phyloP scores from a whole-genome alignment of 2,888 invertebrate genomes.

The Calliscelio sp. region DNA sequence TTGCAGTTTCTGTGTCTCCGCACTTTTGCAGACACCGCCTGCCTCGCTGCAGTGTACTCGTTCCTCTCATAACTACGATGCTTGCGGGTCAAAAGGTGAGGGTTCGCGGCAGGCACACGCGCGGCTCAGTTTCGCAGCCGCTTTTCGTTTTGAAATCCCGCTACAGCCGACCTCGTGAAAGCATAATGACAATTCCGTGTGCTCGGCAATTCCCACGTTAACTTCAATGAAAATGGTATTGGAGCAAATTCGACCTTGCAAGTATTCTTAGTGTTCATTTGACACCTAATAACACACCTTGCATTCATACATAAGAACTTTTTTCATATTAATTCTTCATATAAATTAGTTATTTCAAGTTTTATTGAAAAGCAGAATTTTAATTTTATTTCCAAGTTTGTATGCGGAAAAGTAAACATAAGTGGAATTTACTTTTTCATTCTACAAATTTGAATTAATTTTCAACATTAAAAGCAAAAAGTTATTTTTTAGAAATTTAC shows the following conservation, averaged over 20 bases:
- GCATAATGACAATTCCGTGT: slow-evolving; percentile 74
- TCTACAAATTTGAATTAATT: too few relatives aligned
- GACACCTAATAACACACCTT: slow-evolving; percentile 32
- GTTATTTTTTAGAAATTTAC: too few relatives aligned
- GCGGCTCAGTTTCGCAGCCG: slow-evolving; percentile 51
- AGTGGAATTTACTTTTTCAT: too few relatives aligned
- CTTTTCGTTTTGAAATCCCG: slow-evolving; percentile 62
- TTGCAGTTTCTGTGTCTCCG: slow-evolving; percentile 35
- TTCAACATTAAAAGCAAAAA: too few relatives aligned
- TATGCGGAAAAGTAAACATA: too few relatives aligned
- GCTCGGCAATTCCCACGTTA: slow-evolving; percentile 75
- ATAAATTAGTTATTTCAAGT: not conserved
- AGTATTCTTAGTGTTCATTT: slow-evolving; percentile 48
- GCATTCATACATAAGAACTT: not conserved
- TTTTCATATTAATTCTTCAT: not conserved
- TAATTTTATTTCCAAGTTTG: too few relatives aligned
- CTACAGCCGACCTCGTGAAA: slow-evolving; percentile 76
- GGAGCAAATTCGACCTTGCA: slow-evolving; percentile 14
- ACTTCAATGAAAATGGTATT: slow-evolving; percentile 74
- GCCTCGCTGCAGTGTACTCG: slow-evolving; percentile 28
- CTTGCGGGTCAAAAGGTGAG: slow-evolving; percentile 81
- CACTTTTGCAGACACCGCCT: slow-evolving; percentile 18
- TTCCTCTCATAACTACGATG: slow-evolving; percentile 52
- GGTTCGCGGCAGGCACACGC: slow-evolving; percentile 66
- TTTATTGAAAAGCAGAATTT: too few relatives aligned